Conservation (phyloP, 2,113 vertebrate species). For the Spermophilus dauricus region DNA sequence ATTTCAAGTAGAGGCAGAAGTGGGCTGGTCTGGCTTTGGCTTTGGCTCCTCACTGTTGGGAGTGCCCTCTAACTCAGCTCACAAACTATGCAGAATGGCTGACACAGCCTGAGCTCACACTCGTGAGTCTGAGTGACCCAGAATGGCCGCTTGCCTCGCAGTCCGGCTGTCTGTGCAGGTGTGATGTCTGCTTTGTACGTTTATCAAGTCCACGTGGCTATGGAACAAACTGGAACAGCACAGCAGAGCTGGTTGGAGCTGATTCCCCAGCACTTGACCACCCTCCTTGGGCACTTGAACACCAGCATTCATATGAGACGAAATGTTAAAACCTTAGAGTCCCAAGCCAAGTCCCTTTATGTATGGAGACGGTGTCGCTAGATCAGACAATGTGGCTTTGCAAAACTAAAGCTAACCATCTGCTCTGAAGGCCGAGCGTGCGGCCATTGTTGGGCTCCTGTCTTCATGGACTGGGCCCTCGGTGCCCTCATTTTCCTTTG, state of each 20-base stretch:
- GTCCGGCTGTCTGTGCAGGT: constrained; percentile 36
- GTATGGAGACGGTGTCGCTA: constrained; percentile 78
- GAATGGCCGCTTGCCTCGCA: constrained; percentile 22
- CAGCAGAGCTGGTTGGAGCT: constrained; percentile 55
- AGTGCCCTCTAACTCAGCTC: not conserved
- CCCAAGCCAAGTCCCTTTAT: constrained; percentile 78
- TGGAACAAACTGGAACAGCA: constrained; percentile 70
- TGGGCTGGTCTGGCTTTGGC: constrained; percentile 29
- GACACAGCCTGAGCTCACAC: not conserved
- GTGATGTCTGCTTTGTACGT: constrained; percentile 44
- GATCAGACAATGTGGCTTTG: constrained; percentile 79
- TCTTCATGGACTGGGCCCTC: constrained; percentile 71
- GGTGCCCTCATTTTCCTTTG: constrained; percentile 70
- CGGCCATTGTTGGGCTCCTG: not conserved
- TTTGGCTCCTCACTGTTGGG: constrained; percentile 17
- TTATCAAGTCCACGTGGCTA: constrained; percentile 71
- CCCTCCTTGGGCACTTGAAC: constrained; percentile 70
- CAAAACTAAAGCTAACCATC: constrained; percentile 85
- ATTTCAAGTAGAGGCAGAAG: constrained; percentile 48
- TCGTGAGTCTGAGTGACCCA: no score
- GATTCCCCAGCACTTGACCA: constrained; percentile 52
- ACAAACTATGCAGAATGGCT: constrained; percentile 34
- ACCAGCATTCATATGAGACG: constrained; percentile 20
- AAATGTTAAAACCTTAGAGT: constrained; percentile 61
- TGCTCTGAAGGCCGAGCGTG: constrained; percentile 76